A percentile compares a stretch with the other conserved stretches of the same genome.
Conservation (phyloP, 2,888 invertebrate species). For the Parthenolecanium corni region DNA sequence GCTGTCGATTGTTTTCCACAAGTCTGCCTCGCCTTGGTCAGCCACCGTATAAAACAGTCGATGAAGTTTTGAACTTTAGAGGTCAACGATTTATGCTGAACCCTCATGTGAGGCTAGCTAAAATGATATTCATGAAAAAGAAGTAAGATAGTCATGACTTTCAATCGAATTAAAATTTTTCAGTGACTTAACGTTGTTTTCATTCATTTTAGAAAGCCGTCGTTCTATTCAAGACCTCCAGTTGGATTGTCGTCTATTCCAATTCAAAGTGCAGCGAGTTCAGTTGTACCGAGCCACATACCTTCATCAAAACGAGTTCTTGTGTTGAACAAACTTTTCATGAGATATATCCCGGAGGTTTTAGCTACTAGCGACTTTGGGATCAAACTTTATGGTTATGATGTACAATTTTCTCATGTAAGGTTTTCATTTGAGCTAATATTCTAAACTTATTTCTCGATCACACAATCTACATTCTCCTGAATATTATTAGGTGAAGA, state of each 20-base stretch:
- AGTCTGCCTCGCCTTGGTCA: no score
- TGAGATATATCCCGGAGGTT: constrained; percentile 65
- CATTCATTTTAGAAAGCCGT: background rate
- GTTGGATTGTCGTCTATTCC: background rate
- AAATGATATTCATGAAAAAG: constrained; percentile 5
- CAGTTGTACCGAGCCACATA: background rate
- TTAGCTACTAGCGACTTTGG: constrained; percentile 60
- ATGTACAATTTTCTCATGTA: constrained; percentile 62
- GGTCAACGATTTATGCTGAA: background rate
- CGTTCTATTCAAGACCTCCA: background rate
- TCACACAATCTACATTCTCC: background rate
- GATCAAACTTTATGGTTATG: constrained; percentile 49
- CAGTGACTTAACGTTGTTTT: background rate
- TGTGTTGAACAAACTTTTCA: constrained; percentile 70
- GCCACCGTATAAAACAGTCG: background rate
- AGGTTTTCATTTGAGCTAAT: background rate
- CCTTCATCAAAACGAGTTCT: constrained; percentile 14
- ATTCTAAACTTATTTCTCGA: background rate
- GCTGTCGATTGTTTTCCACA: no score
- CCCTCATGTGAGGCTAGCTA: constrained; percentile 5
- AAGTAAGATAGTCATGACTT: background rate
- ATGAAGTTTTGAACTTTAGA: background rate
- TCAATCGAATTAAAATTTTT: background rate
- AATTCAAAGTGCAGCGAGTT: background rate
- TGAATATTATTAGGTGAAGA: constrained; percentile 44